Evolutionary conservation across 1,140 invertebrate species (phyloP).

Genomic region (Harpegnathos saltator): DNA sequence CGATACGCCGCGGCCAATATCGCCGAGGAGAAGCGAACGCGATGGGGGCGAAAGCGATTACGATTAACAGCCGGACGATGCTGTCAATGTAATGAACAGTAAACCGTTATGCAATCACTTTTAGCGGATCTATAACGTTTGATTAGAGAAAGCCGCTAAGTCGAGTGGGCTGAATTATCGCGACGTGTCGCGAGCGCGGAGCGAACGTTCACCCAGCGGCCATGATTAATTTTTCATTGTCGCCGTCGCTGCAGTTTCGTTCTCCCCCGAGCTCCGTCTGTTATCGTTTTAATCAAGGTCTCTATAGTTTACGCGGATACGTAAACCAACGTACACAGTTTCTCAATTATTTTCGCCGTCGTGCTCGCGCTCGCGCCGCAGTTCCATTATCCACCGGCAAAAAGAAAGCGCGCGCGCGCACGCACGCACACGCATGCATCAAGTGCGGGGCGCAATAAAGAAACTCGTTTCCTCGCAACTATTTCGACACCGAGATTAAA

Average conservation of each 20-base stretch:
- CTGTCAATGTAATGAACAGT: slow-evolving; percentile 21
- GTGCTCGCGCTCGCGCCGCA: not conserved
- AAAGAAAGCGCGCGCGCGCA: slow-evolving; percentile 15
- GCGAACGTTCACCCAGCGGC: slow-evolving; percentile 2
- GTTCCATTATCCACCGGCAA: slow-evolving; percentile 16
- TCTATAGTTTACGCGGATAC: slow-evolving; percentile 53
- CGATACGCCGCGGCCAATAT: not conserved
- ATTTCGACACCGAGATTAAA: slow-evolving; percentile 8
- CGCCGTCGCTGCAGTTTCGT: slow-evolving; percentile 18
- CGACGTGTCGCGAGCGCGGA: slow-evolving; percentile 24
- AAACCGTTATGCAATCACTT: not conserved
- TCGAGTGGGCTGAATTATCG: slow-evolving; percentile 44
- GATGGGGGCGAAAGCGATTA: no score
- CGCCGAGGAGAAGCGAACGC: not conserved
- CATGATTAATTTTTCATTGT: slow-evolving; percentile 58
- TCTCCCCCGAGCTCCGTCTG: slow-evolving; percentile 13
- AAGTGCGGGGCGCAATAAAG: not conserved
- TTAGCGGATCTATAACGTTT: slow-evolving; percentile 22
- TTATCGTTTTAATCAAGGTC: slow-evolving; percentile 51
- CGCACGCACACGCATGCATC: no score
- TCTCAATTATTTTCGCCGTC: slow-evolving; percentile 46
- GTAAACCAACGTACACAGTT: slow-evolving; percentile 47
- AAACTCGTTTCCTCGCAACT: not conserved
- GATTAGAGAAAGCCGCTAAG: slow-evolving; percentile 41
- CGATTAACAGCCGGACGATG: not conserved